These are phyloP conservation scores for Tylochromis polylepis DNA, from an alignment of 2,113 vertebrate genomes.

Conservation along the genomic window DNA sequence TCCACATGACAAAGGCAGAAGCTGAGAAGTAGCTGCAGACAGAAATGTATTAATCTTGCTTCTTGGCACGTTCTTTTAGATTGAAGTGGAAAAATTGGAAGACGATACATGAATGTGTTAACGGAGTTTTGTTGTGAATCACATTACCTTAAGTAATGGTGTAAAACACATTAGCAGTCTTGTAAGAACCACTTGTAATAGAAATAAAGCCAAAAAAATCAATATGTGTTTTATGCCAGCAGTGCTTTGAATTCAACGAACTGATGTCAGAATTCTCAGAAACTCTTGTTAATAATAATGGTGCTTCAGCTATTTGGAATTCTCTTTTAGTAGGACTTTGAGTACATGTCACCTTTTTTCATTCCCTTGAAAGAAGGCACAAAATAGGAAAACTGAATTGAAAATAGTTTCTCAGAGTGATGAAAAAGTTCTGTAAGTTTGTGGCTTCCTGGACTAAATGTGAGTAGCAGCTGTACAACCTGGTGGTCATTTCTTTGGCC, in stretches of 20 bases:
- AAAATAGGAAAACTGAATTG: not conserved
- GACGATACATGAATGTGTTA: not conserved
- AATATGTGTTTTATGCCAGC: not conserved
- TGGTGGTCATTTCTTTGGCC: not conserved
- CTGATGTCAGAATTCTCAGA: not conserved
- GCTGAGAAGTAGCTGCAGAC: not conserved
- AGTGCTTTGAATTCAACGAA: not conserved
- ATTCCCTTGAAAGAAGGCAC: not conserved
- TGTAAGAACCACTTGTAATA: not conserved
- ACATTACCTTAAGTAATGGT: not conserved
- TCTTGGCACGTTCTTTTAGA: not conserved
- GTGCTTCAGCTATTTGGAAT: not conserved
- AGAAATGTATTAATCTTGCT: not conserved
- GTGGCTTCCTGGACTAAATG: not conserved
- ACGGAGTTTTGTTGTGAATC: not conserved
- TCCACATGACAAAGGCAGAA: not conserved
- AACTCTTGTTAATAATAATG: not conserved
- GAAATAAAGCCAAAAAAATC: not conserved
- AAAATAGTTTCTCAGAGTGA: not conserved
- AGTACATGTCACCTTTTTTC: not conserved
- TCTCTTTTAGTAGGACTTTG: not conserved
- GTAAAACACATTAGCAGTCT: not conserved
- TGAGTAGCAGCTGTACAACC: not conserved
- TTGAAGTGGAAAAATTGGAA: not conserved
- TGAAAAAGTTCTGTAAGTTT: not conserved